These are phyloP conservation scores for Oryzias celebensis DNA, from an alignment of 2,113 vertebrate genomes.

Conservation along the genomic window DNA sequence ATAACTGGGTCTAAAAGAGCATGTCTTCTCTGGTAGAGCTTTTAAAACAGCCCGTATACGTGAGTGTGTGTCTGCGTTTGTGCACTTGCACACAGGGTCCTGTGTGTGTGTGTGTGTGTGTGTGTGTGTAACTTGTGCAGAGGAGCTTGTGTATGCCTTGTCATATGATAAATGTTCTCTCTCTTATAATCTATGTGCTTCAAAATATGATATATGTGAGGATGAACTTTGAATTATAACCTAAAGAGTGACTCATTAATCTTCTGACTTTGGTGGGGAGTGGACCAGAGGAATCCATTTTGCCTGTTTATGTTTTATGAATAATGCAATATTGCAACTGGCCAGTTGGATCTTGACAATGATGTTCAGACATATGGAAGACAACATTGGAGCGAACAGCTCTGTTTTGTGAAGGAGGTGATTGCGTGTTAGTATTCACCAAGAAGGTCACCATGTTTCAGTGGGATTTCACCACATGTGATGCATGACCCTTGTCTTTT, in stretches of 20 bases:
- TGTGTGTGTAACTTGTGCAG: constrained; percentile 49
- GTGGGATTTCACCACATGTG: constrained; percentile 17
- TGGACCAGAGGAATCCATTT: constrained; percentile 75
- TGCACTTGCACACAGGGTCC: background rate
- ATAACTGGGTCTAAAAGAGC: constrained; percentile 65
- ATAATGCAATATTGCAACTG: constrained; percentile 76
- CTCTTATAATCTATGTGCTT: constrained; percentile 86
- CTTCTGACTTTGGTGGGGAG: constrained; percentile 79
- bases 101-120: constrained; percentile 30
- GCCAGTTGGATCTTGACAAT: constrained; percentile 71
- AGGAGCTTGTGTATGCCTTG: constrained; percentile 72
- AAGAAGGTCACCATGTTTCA: constrained; percentile 58
- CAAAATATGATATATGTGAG: constrained; percentile 87
- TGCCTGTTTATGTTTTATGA: constrained; percentile 78
- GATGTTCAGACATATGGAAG: constrained; percentile 63
- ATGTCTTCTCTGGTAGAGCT: constrained; percentile 55
- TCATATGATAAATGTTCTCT: constrained; percentile 85
- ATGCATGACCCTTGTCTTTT: constrained; percentile 18
- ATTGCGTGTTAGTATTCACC: constrained; percentile 39
- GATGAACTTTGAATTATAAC: constrained; percentile 88
- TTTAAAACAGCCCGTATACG: constrained; percentile 40
- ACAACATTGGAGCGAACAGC: constrained; percentile 66
- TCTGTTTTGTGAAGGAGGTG: constrained; percentile 56
- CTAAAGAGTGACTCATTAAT: constrained; percentile 85
- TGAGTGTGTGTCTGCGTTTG: constrained; percentile 19